Percentiles rank a stretch among this genome's conserved stretches.
Evolutionary conservation across 2,797 vertebrate genomes (phyloP).

Genomic region (Anguilla pacifica): DNA sequence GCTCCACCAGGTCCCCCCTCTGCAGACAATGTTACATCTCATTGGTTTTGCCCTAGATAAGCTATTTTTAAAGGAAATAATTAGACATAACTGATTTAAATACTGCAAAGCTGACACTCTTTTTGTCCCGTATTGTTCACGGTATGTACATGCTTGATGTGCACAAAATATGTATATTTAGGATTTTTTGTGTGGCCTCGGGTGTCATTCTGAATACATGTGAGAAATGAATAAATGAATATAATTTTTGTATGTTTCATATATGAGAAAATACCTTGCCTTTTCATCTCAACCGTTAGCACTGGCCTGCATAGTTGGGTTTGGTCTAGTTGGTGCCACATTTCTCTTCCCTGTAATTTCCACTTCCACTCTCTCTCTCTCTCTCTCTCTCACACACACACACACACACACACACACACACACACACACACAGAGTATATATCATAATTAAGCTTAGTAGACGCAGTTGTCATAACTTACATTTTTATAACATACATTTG

Average conservation of each 20-base stretch:
- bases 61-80: conserved; percentile 77
- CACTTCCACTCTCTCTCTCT: not conserved
- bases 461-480: not conserved
- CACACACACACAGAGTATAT: not conserved
- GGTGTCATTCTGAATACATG: not conserved
- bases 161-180: conserved; percentile 29
- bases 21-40: conserved; percentile 76
- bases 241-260: not conserved
- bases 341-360: not conserved
- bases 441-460: not conserved
- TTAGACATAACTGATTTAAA: conserved; percentile 79
- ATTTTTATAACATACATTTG: not conserved
- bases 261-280: not conserved
- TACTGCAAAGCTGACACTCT: conserved; percentile 68
- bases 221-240: not conserved
- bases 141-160: conserved; percentile 48
- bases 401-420: not conserved
- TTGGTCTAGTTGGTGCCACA: not conserved
- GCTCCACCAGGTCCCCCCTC: conserved; percentile 73
- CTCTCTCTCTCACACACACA: not conserved
- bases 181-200: not conserved
- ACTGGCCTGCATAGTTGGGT: not conserved
- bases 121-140: conserved; percentile 63
- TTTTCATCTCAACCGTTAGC: not conserved
- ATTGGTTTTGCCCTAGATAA: conserved; percentile 73